Percentiles rank a stretch among this genome's conserved stretches.
phyloP scores from a whole-genome alignment of 2,797 vertebrate genomes.

The Sebastes diaconus region DNA sequence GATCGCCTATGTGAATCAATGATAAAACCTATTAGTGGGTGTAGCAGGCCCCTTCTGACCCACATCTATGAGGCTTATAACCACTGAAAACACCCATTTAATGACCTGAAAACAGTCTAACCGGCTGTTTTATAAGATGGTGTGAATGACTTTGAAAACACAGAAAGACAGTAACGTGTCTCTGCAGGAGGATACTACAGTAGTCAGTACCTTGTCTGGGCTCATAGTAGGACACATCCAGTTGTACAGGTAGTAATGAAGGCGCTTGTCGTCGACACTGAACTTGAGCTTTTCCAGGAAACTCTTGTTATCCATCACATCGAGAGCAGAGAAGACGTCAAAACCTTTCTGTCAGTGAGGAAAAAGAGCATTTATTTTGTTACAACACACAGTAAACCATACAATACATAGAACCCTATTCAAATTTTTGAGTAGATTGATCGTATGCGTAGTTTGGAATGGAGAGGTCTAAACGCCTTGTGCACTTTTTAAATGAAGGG shows the following conservation, averaged over 20 bases:
- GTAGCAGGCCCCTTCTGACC: no score
- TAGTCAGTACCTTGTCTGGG: conserved; percentile 87
- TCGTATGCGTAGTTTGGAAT: neutral
- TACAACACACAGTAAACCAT: neutral
- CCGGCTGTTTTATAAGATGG: no score
- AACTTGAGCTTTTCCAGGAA: conserved; percentile 97
- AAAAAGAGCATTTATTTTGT: neutral
- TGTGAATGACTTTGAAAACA: neutral
- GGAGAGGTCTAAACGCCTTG: neutral
- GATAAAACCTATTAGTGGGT: no score
- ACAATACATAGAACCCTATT: neutral
- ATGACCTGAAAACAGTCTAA: no score
- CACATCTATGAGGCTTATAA: no score
- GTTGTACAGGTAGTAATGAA: conserved; percentile 98
- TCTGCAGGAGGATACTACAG: neutral
- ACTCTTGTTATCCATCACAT: conserved; percentile 92
- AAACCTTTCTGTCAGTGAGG: conserved; percentile 59
- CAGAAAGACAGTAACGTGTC: neutral
- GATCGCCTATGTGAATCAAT: no score
- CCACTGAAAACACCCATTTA: no score
- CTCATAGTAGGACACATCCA: conserved; percentile 94
- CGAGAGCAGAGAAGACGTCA: conserved; percentile 91
- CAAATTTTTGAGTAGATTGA: neutral
- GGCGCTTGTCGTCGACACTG: conserved; percentile 82
- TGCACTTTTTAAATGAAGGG: neutral